Evolutionary conservation across 2,888 invertebrate genomes (phyloP).

Genomic region (Cataglyphis altisquamis): DNA sequence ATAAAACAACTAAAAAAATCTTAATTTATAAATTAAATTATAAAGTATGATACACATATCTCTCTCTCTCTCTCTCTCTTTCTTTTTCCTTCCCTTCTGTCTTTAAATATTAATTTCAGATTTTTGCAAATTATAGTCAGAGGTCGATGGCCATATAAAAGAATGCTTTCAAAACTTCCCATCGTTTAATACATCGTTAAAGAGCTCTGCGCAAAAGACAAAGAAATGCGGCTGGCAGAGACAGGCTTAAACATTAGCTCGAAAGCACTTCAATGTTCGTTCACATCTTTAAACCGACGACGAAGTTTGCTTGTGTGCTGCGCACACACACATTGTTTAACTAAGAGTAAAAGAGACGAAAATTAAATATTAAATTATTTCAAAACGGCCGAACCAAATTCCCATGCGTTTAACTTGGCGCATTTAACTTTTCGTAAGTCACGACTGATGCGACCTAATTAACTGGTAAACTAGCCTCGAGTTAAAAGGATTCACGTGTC

Average conservation of each 20-base stretch:
- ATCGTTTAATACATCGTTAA: neutral
- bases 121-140: neutral
- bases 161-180: neutral
- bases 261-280: slow-evolving; percentile 16
- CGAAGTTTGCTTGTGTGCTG: neutral
- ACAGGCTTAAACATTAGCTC: neutral
- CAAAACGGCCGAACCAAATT: slow-evolving; percentile 13
- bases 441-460: slow-evolving; percentile 40
- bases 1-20: neutral
- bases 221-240: neutral
- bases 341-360: neutral
- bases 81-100: neutral
- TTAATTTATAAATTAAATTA: neutral
- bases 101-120: neutral
- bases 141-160: neutral
- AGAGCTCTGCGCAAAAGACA: neutral
- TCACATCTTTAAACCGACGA: neutral
- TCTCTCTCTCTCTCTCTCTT: neutral
- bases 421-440: slow-evolving; percentile 34
- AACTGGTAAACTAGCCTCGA: slow-evolving; percentile 33
- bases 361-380: slow-evolving; percentile 23
- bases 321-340: neutral
- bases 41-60: neutral
- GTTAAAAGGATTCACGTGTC: slow-evolving; percentile 45
- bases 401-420: slow-evolving; percentile 30